Percentiles rank a stretch among this genome's conserved stretches.
Conservation (phyloP, 1,140 invertebrate species). For the Scaptomyza pallida region DNA sequence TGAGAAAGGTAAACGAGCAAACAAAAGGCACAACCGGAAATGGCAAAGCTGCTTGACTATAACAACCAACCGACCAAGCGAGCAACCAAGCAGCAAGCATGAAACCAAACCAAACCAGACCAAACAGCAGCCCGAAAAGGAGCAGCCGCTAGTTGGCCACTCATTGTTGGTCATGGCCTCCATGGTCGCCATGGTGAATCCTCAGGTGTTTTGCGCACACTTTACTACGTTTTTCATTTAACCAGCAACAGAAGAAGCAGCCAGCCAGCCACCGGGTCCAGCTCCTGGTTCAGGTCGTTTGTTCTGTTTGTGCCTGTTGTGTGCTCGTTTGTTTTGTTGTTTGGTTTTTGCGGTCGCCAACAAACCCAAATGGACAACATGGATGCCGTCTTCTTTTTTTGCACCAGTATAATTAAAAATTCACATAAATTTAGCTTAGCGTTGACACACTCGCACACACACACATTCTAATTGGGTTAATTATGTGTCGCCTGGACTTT, state of each 20-base stretch:
- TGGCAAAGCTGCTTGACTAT: conserved; percentile 77
- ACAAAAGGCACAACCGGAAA: conserved; percentile 79
- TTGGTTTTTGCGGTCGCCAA: conserved; percentile 70
- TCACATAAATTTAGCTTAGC: conserved; percentile 83
- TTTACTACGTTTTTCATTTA: conserved; percentile 83
- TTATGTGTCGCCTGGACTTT: conserved; percentile 82
- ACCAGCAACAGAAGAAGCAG: conserved; percentile 58
- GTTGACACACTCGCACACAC: conserved; percentile 60
- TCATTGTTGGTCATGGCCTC: conserved; percentile 65
- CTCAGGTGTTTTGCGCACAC: conserved; percentile 83
- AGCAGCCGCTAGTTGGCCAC: conserved; percentile 68
- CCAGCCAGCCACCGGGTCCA: conserved; percentile 5
- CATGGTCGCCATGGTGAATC: conserved; percentile 76
- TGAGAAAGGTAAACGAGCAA: conserved; percentile 75
- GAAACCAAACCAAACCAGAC: conserved; percentile 2
- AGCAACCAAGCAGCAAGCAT: conserved; percentile 16
- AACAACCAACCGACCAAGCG: conserved; percentile 47
- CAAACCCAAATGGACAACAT: conserved; percentile 38
- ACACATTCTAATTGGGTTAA: conserved; percentile 83
- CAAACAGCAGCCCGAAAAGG: neutral
- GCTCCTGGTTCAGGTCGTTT: conserved; percentile 58
- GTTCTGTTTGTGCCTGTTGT: conserved; percentile 46
- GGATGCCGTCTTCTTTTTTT: conserved; percentile 42
- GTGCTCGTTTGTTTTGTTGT: conserved; percentile 38
- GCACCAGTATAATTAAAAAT: conserved; percentile 79